Conservation (phyloP, 2,888 invertebrate genomes). For the Acholoe squamosa region DNA sequence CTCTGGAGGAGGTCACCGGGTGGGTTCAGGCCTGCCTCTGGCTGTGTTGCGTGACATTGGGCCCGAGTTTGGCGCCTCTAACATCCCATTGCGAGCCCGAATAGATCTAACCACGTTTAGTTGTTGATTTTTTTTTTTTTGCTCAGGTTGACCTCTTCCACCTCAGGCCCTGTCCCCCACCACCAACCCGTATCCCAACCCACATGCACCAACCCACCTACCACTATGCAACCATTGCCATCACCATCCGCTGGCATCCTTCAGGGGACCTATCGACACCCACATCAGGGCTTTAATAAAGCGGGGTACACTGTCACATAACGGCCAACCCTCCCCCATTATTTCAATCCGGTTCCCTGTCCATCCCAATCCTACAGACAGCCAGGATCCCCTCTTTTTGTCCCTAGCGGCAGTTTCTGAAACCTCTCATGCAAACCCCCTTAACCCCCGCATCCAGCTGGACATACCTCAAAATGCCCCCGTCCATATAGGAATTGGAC, state of each 20-base stretch:
- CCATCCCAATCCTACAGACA: not conserved
- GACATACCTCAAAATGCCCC: not conserved
- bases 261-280: not conserved
- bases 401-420: not conserved
- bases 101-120: conserved; percentile 7
- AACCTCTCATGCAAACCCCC: not conserved
- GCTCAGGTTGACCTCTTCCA: not conserved
- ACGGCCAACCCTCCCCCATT: not conserved
- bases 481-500: not conserved
- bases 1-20: too few relatives aligned
- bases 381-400: not conserved
- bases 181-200: too few relatives aligned
- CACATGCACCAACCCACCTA: not conserved
- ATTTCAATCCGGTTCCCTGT: not conserved
- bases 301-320: not conserved
- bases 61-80: not conserved
- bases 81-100: not conserved
- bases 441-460: not conserved
- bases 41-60: too few relatives aligned
- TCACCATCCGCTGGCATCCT: not conserved
- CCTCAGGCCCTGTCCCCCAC: too few relatives aligned
- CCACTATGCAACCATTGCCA: not conserved
- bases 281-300: conserved; percentile 41
- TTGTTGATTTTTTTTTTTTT: not conserved
- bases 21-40: too few relatives aligned